Conservation (phyloP, 1,140 invertebrate species). For the Condylostylus longicornis region DNA sequence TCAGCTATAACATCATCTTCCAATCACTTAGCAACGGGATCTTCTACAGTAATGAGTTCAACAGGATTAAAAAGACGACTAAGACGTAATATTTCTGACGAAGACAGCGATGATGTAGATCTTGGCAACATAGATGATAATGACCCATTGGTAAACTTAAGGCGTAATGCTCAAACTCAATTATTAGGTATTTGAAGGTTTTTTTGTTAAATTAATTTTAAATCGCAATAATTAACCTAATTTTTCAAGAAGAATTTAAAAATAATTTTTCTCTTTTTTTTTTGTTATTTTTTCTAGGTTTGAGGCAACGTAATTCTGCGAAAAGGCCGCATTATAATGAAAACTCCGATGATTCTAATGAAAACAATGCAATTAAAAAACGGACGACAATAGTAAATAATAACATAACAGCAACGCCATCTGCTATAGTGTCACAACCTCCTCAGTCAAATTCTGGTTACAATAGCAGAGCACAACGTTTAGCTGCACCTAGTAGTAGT, state of each 20-base stretch:
- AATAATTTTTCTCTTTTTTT: no score
- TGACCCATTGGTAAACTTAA: conserved; percentile 8
- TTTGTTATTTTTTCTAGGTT: no score
- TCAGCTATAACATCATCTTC: neutral
- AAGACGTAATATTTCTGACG: conserved; percentile 11
- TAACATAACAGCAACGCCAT: neutral
- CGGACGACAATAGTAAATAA: neutral
- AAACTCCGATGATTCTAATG: conserved; percentile 36
- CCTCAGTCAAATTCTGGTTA: neutral
- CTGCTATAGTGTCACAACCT: conserved; percentile 13
- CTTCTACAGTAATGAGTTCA: conserved; percentile 16
- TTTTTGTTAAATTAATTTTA: conserved; percentile 3
- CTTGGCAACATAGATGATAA: neutral
- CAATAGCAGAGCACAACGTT: neutral
- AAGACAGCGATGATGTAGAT: neutral
- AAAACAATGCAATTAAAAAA: conserved; percentile 2
- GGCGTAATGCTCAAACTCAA: conserved; percentile 3
- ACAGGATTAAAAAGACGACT: conserved; percentile 23
- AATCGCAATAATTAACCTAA: conserved; percentile 13
- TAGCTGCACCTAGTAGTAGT: conserved; percentile 30
- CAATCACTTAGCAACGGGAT: conserved; percentile 2
- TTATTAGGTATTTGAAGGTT: neutral
- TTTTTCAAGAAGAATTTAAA: conserved; percentile 26
- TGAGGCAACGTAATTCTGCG: no score
- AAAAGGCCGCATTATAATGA: conserved; percentile 49